Base-by-base conservation (phyloP, 2,797 vertebrate species). In the Passerculus sandwichensis region DNA sequence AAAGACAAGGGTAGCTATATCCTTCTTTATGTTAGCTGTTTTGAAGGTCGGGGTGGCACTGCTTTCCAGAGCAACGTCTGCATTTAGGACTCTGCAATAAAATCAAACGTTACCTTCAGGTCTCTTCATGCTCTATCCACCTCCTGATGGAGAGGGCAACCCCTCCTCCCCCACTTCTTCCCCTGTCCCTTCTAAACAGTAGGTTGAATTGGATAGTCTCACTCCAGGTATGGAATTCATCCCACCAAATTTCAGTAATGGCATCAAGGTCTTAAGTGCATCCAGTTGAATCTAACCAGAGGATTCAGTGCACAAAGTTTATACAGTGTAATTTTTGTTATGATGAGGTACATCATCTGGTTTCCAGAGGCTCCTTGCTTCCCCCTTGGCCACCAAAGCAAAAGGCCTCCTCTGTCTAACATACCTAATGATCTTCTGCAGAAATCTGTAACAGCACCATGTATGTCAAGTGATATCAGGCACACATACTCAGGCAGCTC, bases 41-140 rank as follows among this genome's bases (percentile, higher is more conserved):
- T 2, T 36, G 38, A 82, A 50, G 8, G 15, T 51, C 0, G 0
- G 2, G 4, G 6, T 45, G 34, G 16, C 0, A 1, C 12, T 15
- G 25, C 22, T 64, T 82, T 75, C 29, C 20, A 59, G 29, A 59
- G 13, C 5, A 67, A 40, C 0, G 0, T 20, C 15, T 69, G 10
- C 10, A 17, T 50, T 45, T 86, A 48, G 14, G 15, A 67, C 4
- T 51, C 23, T 81, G 18, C 8, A 47, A n/a, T 32, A 72, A 79
- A 62, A 13, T 42, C 23, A 59, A 59, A 14, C 15, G 22, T 14
- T 65, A 26, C 34, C 14, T 85, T 61, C 60, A 59, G 20, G 15
- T 30, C 14, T 62, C 42, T 50, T 50, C 21, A 56, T 4, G 32
- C 2, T 62, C 23, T 30, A 23, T 32, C 15, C 3, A 13, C 16